Evolutionary conservation across 2,797 vertebrate genomes (phyloP).

Genomic region (Prunella strophiata): DNA sequence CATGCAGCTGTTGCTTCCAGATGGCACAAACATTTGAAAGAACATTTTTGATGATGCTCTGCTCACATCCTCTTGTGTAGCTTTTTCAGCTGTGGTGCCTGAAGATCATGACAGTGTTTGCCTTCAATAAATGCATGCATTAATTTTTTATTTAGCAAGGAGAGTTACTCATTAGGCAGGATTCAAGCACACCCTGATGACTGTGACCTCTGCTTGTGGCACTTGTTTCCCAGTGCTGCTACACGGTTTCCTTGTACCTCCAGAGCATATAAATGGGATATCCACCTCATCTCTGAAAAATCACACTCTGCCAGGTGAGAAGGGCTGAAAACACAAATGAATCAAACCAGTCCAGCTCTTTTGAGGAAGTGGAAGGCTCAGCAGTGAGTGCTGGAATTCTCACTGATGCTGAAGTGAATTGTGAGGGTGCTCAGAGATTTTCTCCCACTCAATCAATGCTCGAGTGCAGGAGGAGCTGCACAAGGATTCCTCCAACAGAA

Average conservation of each 20-base stretch:
- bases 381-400: background rate
- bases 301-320: background rate
- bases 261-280: background rate
- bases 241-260: background rate
- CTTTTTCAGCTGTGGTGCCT: background rate
- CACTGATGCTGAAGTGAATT: background rate
- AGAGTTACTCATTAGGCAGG: background rate
- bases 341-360: background rate
- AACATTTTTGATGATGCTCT: background rate
- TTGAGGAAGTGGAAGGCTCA: background rate
- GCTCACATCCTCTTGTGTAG: background rate
- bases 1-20: background rate
- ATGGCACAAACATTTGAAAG: background rate
- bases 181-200: background rate
- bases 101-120: background rate
- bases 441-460: background rate
- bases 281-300: background rate
- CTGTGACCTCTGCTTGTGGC: background rate
- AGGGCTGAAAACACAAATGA: background rate
- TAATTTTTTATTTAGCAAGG: slow-evolving; percentile 19
- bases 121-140: background rate
- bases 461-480: background rate
- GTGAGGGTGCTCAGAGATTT: background rate
- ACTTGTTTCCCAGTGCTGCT: background rate
- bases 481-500: background rate